Percentiles rank a stretch among this genome's conserved stretches.
Conservation (phyloP, 2,888 invertebrate species). For the Hydrotaea cyrtoneurina region DNA sequence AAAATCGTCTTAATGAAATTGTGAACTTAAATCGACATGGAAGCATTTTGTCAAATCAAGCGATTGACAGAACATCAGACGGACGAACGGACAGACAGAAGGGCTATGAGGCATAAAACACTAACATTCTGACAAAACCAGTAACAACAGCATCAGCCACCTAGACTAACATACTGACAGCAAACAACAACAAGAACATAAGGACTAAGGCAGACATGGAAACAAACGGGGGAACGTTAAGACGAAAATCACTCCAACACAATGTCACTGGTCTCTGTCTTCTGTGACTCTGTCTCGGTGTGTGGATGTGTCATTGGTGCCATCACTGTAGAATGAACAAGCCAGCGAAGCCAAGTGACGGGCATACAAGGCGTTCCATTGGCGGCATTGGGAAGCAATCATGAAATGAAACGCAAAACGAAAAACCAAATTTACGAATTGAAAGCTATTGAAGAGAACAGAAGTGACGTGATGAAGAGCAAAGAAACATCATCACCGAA, state of each 20-base stretch:
- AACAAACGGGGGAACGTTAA: not conserved
- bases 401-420: not conserved
- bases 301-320: not conserved
- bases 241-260: not conserved
- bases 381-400: not conserved
- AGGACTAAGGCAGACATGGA: too few species aligned
- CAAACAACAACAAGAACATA: not conserved
- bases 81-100: not conserved
- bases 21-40: not conserved
- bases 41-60: slow-evolving; percentile 31
- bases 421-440: not conserved
- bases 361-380: not conserved
- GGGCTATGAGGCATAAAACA: not conserved
- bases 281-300: not conserved
- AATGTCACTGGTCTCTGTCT: not conserved
- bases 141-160: not conserved
- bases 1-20: slow-evolving; percentile 35
- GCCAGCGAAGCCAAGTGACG: too few species aligned
- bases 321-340: too few species aligned
- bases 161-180: not conserved
- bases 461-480: not conserved
- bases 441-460: not conserved
- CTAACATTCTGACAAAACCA: not conserved
- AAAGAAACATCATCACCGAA: not conserved
- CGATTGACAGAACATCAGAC: slow-evolving; percentile 32